Evolutionary conservation across 2,113 vertebrate species (phyloP).

Genomic region (Heliornis fulica): DNA sequence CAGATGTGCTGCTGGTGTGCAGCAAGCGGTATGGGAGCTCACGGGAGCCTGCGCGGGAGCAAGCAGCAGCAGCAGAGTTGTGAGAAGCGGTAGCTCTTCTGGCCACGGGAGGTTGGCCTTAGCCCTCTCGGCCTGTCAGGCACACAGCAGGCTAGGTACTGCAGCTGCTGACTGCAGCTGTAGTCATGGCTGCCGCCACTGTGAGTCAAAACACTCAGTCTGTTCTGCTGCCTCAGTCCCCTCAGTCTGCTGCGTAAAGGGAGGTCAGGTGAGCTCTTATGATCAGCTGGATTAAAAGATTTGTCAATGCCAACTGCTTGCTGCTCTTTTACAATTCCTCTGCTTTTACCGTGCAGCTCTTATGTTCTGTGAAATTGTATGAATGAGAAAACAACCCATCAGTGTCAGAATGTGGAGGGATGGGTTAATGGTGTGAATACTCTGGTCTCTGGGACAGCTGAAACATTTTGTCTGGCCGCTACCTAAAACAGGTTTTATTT

Average conservation of each 20-base stretch:
- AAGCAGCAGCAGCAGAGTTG: neutral
- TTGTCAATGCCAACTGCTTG: neutral
- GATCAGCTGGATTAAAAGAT: neutral
- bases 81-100: neutral
- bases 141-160: neutral
- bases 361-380: neutral
- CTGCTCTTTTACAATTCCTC: neutral
- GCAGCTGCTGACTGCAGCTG: neutral
- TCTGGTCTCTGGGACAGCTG: neutral
- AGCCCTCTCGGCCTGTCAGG: neutral
- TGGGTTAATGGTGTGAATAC: neutral
- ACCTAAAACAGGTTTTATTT: neutral
- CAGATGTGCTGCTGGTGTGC: neutral
- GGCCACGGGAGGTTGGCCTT: neutral
- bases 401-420: neutral
- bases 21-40: neutral
- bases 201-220: neutral
- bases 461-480: neutral
- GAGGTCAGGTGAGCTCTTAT: neutral
- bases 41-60: fast-evolving
- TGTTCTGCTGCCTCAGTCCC: neutral
- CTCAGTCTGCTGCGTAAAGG: neutral
- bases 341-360: neutral
- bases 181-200: neutral
- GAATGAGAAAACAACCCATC: neutral